Evolutionary conservation across 1,140 invertebrate species (phyloP).

Genomic region (Eueides isabella): DNA sequence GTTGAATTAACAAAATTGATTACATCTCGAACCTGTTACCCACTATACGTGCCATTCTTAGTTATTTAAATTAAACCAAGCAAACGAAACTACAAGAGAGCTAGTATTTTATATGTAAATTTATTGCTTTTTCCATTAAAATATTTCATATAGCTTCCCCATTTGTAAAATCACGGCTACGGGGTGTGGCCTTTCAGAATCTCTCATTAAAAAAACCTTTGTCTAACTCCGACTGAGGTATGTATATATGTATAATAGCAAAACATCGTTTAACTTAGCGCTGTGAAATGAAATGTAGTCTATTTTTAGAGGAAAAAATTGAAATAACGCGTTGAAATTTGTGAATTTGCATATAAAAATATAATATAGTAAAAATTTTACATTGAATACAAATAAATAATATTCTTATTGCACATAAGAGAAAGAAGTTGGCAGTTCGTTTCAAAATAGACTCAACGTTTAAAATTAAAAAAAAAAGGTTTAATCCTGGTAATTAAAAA

Average conservation of each 20-base stretch:
- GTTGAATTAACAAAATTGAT: no score
- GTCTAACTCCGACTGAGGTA: neutral
- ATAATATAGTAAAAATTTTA: neutral
- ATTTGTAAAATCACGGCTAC: neutral
- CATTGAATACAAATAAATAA: no score
- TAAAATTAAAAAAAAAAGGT: no score
- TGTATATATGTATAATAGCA: no score
- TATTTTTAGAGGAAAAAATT: neutral
- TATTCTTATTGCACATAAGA: no score
- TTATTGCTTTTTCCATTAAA: neutral
- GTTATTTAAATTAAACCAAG: no score
- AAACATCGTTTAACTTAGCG: conserved; percentile 5
- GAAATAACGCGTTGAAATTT: neutral
- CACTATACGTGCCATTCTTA: no score
- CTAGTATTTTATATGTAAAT: neutral
- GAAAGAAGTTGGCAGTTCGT: no score
- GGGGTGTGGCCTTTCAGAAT: conserved; percentile 4
- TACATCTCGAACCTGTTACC: no score
- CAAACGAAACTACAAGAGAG: no score
- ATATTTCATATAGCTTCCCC: neutral
- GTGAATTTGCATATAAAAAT: neutral
- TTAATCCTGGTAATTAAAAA: no score
- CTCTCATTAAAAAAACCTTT: conserved; percentile 11
- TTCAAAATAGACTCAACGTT: no score
- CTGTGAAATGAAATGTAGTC: neutral